Evolutionary conservation across 1,140 invertebrate species (phyloP), one percentile per base, ranked within the genome.

Genomic region (Trichomalopsis sarcophagae): DNA sequence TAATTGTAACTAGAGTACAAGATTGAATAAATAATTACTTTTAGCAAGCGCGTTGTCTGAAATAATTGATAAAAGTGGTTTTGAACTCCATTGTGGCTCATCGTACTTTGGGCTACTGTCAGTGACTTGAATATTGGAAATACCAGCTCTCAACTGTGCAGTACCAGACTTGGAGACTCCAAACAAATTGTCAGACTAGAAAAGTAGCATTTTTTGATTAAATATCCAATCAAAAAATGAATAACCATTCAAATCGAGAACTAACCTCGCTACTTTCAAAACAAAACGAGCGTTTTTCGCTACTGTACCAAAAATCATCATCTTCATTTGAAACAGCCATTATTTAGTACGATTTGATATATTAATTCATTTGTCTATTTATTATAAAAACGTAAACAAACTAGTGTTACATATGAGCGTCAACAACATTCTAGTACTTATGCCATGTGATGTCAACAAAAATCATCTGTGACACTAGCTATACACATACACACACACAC

Each of bases 61-160:
- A 78, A 93, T 92, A 27, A 94, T 89, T 17, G 90, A 92, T 23
- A 90, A 85, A 30, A 93, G 66, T 62, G 92, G 92, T 87, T 93
- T 93, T 11, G 90, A 85, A 84, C 87, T 90, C 81, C 87, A 88
- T 55, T 91, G 89, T 84, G 88, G 87, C 88, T 90, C 90, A 84
- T 90, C 88, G 0, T 83, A 85, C 13, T 89, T 90, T 40, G 91
- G 82, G 84, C 86, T 89, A 62, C 81, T 87, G 74, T 91, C 89
- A 3, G 89, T 89, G 7, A 88, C 83, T 44, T 89, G 87, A 13
- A 89, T 89, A 83, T 86, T 89, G 0, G 90, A 90, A 68, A 92
- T 91, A 76, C 90, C 91, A 27, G 90, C 90, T 89, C 89, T 87
- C 50, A 91, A 71, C 81, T 89, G 87, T 17, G 91, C 88, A n/a